Percentiles rank a stretch among this genome's conserved stretches.
Conservation (phyloP, 2,797 vertebrate genomes). For the Leuciscus waleckii region DNA sequence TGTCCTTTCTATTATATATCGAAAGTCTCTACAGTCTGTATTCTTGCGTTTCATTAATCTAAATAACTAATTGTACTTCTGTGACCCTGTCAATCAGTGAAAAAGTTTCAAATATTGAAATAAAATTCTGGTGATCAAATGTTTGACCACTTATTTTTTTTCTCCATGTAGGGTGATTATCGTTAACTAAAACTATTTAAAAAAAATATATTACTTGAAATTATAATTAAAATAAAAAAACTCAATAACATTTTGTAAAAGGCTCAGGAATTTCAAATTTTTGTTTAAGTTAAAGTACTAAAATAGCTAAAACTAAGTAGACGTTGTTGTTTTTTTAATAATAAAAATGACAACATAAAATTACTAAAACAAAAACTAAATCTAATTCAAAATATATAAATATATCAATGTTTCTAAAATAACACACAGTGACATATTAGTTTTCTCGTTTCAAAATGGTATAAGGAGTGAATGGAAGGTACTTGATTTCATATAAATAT, state of each 20-base stretch:
- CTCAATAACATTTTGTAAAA: not conserved
- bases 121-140: conserved; percentile 41
- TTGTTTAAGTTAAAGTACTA: not conserved
- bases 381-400: not conserved
- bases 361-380: not conserved
- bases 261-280: not conserved
- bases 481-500: not conserved
- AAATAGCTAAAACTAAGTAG: not conserved
- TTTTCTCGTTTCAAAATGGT: not conserved
- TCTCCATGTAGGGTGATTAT: not conserved
- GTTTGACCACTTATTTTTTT: not conserved
- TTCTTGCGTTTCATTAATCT: not conserved
- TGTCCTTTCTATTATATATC: conserved; percentile 27
- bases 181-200: not conserved
- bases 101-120: conserved; percentile 37
- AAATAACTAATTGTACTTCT: conserved; percentile 18
- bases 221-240: not conserved
- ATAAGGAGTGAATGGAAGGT: not conserved
- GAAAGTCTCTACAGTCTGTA: not conserved
- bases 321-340: not conserved
- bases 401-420: not conserved
- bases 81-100: not conserved
- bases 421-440: not conserved
- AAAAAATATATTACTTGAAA: not conserved
- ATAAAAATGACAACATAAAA: not conserved